Base-by-base conservation (phyloP, 2,888 invertebrate species). In the Zelleria hepariella region DNA sequence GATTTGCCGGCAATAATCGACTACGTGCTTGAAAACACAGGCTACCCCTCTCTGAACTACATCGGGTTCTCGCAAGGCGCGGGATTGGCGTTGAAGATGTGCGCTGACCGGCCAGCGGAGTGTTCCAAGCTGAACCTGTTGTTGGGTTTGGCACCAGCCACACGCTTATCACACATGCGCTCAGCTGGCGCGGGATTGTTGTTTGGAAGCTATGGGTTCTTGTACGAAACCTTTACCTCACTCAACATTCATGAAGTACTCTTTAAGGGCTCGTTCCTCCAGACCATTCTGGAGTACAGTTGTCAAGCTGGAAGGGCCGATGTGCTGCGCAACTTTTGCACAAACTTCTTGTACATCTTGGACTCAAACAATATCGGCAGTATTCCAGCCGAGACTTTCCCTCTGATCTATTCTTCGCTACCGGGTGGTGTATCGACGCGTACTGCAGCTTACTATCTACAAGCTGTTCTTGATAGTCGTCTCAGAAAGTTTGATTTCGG, bases 1-100 rank as follows among this genome's bases (percentile, higher is more conserved):
- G 96, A 97, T 80, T 68, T 96, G 27, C 95, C 96, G n/a, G 93
- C 95, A 0, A 91, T 87, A 71, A 88, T 96, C 57, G 91, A 95
- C 69, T 91, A 92, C 42, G 57, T 66, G 2, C 62, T 65, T 24
- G 57, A 59, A 3, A 20, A 60, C 10, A 62, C 62, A 18, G 48
- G 59, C 53, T 47, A 60, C 7, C 15, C 48, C 2, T 57, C 64
- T 18, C 49, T 64, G 10, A 84, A 90, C 63, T 96, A 95, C 75
- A 81, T 95, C 24, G 96, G 95, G 0, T 95, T 95, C 74, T 95
- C 94, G 0, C 94, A 95, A 91, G 95, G 95, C 21, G 55, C 26
- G 20, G 59, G 18, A 21, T 25, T 48, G 15, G n/a, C 24, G 15
- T 4, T 48, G 20, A 59, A 56, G 8, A n/a, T 56, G 20, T 59